Conservation (phyloP, 2,797 vertebrate genomes). For the Bufotes viridis region DNA sequence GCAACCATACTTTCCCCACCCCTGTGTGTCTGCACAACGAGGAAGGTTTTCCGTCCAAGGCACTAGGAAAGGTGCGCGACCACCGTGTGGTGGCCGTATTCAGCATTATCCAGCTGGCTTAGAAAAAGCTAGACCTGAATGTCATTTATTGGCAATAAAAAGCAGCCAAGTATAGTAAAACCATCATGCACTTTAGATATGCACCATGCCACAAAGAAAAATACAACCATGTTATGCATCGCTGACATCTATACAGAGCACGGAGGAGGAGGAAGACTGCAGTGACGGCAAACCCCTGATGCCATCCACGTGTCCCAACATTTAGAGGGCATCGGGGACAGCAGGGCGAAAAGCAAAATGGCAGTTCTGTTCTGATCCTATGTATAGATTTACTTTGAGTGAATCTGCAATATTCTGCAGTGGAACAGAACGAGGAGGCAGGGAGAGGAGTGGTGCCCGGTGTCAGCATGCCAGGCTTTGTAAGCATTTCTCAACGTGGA, state of each 20-base stretch:
- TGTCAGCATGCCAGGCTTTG: constrained; percentile 37
- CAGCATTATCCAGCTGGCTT: no score
- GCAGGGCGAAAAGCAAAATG: constrained; percentile 9
- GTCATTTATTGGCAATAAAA: not conserved
- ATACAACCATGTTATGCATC: not conserved
- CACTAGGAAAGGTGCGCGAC: not conserved
- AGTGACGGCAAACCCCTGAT: constrained; percentile 19
- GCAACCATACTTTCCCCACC: not conserved
- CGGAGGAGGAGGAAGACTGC: constrained; percentile 3
- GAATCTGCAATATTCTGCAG: constrained; percentile 57
- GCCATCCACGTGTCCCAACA: constrained; percentile 26
- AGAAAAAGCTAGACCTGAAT: not conserved
- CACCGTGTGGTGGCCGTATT: not conserved
- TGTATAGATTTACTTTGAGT: constrained; percentile 28
- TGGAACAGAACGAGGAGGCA: constrained; percentile 16
- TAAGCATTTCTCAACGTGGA: constrained; percentile 17
- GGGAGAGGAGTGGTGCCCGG: constrained; percentile 25
- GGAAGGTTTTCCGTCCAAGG: not conserved
- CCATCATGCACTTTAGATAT: not conserved
- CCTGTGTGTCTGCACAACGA: not conserved
- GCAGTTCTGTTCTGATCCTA: not conserved
- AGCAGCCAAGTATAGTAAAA: not conserved
- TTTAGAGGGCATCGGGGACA: constrained; percentile 37
- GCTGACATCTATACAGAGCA: not conserved
- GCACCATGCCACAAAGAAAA: not conserved